phyloP scores from a whole-genome alignment of 2,113 vertebrate genomes.

The Butorides virescens region DNA sequence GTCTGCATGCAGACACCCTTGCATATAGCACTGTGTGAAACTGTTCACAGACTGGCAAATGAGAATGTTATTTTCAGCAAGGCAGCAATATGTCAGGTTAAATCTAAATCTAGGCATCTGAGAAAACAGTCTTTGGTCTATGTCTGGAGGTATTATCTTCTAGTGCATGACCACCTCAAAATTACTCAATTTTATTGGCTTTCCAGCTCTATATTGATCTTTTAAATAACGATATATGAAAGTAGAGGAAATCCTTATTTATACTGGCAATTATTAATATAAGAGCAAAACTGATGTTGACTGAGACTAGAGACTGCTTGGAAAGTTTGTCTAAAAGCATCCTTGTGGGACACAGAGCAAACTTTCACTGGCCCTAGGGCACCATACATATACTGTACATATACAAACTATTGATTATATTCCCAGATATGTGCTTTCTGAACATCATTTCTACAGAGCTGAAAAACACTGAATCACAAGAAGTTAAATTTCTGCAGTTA shows the following conservation, averaged over 20 bases:
- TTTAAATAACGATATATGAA: background rate
- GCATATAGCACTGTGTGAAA: background rate
- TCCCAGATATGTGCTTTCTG: background rate
- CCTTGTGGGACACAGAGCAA: background rate
- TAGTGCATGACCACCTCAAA: background rate
- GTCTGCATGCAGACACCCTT: background rate
- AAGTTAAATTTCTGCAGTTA: background rate
- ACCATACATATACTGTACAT: background rate
- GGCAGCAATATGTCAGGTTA: background rate
- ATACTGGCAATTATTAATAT: background rate
- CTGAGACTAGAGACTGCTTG: background rate
- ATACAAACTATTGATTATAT: background rate
- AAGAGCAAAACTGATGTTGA: background rate
- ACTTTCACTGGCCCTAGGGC: background rate
- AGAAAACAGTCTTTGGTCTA: background rate
- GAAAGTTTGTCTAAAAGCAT: slow-evolving; percentile 1
- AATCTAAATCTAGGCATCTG: background rate
- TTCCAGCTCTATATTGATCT: background rate
- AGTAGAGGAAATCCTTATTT: background rate
- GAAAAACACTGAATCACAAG: background rate
- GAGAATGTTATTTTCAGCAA: background rate
- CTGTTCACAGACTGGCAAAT: background rate
- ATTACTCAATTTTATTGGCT: background rate
- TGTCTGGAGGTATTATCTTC: background rate
- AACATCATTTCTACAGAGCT: background rate